Percentiles rank a stretch among this genome's conserved stretches.
Evolutionary conservation across 2,888 invertebrate species (phyloP).

Genomic region (Caenorhabditis drosophilae): DNA sequence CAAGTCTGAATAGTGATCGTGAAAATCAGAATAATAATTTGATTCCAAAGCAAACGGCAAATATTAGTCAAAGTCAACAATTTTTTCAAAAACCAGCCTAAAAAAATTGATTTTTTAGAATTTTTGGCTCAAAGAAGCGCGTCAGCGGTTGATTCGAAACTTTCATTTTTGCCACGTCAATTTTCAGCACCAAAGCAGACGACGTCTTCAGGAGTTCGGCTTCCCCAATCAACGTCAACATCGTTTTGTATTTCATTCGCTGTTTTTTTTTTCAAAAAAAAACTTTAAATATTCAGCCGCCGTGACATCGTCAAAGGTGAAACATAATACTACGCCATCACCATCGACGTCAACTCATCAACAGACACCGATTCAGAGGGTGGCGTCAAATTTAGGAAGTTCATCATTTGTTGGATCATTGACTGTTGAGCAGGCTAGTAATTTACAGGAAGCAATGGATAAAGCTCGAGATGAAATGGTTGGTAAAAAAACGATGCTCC

Average conservation of each 20-base stretch:
- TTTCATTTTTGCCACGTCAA: too few species aligned
- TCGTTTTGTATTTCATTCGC: conserved; percentile 16
- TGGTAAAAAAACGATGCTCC: not conserved
- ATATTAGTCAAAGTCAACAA: conserved; percentile 24
- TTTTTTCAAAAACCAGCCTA: too few species aligned
- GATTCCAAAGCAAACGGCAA: conserved; percentile 1
- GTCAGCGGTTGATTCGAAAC: conserved; percentile 21
- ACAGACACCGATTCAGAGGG: conserved; percentile 27
- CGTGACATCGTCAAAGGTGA: conserved; percentile 3
- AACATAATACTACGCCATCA: conserved; percentile 15
- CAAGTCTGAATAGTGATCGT: conserved; percentile 30
- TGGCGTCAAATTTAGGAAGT: conserved; percentile 26
- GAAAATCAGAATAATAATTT: conserved; percentile 18
- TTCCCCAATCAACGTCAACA: conserved; percentile 21
- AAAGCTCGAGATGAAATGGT: conserved; percentile 18
- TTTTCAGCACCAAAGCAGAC: not conserved
- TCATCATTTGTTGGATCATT: conserved; percentile 23
- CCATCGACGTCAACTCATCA: conserved; percentile 15
- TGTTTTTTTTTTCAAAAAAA: not conserved
- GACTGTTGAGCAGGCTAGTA: conserved; percentile 17
- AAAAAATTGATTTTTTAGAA: conserved; percentile 17
- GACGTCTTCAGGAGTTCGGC: not conserved
- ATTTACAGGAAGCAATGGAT: conserved; percentile 22
- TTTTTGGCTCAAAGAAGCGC: conserved; percentile 29
- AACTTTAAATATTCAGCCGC: conserved; percentile 11